Conservation (phyloP, 2,888 invertebrate genomes). For the Gerris lacustris region DNA sequence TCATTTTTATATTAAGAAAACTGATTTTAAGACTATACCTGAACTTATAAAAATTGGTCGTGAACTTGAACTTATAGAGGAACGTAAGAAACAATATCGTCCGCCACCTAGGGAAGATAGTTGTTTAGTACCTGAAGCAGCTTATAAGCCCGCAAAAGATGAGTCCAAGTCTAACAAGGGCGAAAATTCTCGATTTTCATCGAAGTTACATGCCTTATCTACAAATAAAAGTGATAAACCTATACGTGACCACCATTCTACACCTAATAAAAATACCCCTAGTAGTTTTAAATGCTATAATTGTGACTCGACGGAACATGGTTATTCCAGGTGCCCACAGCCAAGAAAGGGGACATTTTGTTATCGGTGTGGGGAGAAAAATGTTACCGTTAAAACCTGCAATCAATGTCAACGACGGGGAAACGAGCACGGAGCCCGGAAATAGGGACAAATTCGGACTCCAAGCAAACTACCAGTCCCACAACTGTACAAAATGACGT, state of each 20-base stretch:
- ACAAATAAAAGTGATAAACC: background rate
- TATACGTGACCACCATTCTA: background rate
- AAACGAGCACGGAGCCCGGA: background rate
- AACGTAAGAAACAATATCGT: background rate
- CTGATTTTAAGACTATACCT: background rate
- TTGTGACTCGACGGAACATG: background rate
- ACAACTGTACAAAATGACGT: background rate
- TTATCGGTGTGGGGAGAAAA: background rate
- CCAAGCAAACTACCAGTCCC: background rate
- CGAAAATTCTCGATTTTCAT: background rate
- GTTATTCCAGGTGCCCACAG: background rate
- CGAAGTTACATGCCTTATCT: background rate
- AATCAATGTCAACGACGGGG: background rate
- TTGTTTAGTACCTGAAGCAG: conserved; percentile 1
- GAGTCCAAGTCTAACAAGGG: background rate
- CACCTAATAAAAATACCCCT: background rate
- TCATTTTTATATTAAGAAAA: background rate
- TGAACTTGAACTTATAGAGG: background rate
- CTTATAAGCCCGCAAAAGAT: background rate
- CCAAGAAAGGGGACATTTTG: background rate
- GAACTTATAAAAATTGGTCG: background rate
- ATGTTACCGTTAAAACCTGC: background rate
- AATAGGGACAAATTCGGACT: background rate
- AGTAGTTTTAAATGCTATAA: background rate
- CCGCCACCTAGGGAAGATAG: background rate